Percentiles rank a stretch among this genome's conserved stretches.
phyloP scores from a whole-genome alignment of 2,797 vertebrate species.

The Silurus aristotelis region DNA sequence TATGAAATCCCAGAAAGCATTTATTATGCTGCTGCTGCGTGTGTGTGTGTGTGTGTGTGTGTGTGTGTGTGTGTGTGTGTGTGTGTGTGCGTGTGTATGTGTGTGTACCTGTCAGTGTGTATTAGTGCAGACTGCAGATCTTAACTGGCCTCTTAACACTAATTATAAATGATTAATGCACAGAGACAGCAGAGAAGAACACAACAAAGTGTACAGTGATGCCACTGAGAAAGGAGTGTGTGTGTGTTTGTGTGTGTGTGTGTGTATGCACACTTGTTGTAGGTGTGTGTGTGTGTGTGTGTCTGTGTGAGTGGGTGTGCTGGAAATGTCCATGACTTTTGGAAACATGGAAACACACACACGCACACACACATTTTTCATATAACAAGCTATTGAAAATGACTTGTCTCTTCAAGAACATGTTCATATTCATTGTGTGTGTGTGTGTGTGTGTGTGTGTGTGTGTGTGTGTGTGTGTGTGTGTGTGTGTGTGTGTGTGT shows the following conservation, averaged over 20 bases:
- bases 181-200: conserved; percentile 1
- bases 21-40: not conserved
- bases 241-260: not conserved
- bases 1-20: not conserved
- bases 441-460: too few relatives aligned
- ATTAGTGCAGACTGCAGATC: not conserved
- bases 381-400: conserved; percentile 2
- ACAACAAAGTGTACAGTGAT: not conserved
- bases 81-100: not conserved
- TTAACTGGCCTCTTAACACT: conserved; percentile 18
- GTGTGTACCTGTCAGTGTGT: not conserved
- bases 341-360: not conserved
- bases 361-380: not conserved
- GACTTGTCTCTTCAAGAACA: not conserved
- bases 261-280: not conserved
- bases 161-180: conserved; percentile 5
- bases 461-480: not conserved
- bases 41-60: not conserved
- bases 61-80: not conserved
- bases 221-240: not conserved
- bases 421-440: not conserved
- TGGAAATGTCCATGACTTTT: not conserved
- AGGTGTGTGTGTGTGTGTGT: not conserved
- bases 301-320: too few relatives aligned
- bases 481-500: not conserved